Evolutionary conservation across 2,113 vertebrate genomes (phyloP).

Genomic region (Formicarius rufipectus): DNA sequence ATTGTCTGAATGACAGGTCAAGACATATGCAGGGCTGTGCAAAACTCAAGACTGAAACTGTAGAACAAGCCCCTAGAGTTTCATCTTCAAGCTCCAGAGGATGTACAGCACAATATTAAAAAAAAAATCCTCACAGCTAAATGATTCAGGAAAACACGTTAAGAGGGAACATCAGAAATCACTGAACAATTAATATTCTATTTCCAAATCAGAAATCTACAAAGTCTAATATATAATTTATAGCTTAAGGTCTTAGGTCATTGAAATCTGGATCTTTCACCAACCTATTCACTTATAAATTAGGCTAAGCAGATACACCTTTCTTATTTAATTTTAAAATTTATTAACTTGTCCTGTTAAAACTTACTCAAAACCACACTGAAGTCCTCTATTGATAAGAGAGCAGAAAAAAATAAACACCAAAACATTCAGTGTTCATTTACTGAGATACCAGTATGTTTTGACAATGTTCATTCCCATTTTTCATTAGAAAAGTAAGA

Average conservation of each 20-base stretch:
- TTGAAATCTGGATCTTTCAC: neutral
- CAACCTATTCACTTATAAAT: neutral
- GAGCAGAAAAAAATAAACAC: neutral
- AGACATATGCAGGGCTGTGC: neutral
- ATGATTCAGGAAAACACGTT: neutral
- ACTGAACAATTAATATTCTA: neutral
- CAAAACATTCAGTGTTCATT: neutral
- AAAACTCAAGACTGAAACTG: neutral
- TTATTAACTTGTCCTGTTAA: neutral
- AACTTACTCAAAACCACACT: neutral
- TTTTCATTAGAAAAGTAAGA: neutral
- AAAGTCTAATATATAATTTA: neutral
- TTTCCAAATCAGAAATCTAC: neutral
- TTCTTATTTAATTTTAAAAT: neutral
- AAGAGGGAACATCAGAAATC: neutral
- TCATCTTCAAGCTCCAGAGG: neutral
- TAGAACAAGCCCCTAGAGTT: neutral
- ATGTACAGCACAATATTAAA: neutral
- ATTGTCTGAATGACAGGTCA: neutral
- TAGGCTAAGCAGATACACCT: neutral
- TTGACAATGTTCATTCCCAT: neutral
- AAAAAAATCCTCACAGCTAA: neutral
- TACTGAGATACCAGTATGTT: neutral
- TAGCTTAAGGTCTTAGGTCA: neutral
- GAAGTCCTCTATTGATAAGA: neutral